A percentile compares a stretch with the other conserved stretches of the same genome.
phyloP scores from a whole-genome alignment of 2,888 invertebrate species.

The Drosophila subsilvestris region DNA sequence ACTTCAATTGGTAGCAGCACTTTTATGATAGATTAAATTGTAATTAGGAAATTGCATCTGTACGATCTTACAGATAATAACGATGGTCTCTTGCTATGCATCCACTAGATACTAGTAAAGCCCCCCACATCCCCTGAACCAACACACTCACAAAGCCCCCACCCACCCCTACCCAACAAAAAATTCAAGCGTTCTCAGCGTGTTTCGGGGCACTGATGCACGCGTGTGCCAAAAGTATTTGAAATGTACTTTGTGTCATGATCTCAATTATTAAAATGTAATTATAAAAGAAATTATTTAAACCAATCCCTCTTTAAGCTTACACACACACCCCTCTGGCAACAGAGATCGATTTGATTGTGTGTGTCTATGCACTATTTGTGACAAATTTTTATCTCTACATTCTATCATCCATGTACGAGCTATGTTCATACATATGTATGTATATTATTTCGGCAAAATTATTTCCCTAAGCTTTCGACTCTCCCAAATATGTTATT shows the following conservation, averaged over 20 bases:
- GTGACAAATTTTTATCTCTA: conserved; percentile 2
- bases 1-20: conserved; percentile 37
- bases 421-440: conserved; percentile 4
- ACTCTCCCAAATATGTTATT: conserved; percentile 6
- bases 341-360: conserved; percentile 17
- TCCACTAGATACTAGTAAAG: conserved; percentile 40
- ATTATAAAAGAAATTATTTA: conserved; percentile 72
- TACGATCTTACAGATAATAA: conserved; percentile 21
- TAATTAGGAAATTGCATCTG: conserved; percentile 47
- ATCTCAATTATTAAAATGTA: conserved; percentile 69
- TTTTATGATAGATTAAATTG: conserved; percentile 40
- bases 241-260: conserved; percentile 69
- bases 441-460: conserved; percentile 28
- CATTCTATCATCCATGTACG: conserved; percentile 32
- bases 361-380: conserved; percentile 18
- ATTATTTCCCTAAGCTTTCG: conserved; percentile 20
- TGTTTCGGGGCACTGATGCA: conserved; percentile 63
- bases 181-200: conserved; percentile 75
- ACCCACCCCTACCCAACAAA: background rate
- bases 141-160: conserved; percentile 6
- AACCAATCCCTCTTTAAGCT: conserved; percentile 34
- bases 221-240: conserved; percentile 71
- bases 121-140: conserved; percentile 31
- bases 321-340: conserved; percentile 13
- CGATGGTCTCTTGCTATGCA: conserved; percentile 33